Percentiles rank a stretch among this genome's conserved stretches.
Evolutionary conservation across 2,797 vertebrate species (phyloP).

Genomic region (Hybognathus amarus): DNA sequence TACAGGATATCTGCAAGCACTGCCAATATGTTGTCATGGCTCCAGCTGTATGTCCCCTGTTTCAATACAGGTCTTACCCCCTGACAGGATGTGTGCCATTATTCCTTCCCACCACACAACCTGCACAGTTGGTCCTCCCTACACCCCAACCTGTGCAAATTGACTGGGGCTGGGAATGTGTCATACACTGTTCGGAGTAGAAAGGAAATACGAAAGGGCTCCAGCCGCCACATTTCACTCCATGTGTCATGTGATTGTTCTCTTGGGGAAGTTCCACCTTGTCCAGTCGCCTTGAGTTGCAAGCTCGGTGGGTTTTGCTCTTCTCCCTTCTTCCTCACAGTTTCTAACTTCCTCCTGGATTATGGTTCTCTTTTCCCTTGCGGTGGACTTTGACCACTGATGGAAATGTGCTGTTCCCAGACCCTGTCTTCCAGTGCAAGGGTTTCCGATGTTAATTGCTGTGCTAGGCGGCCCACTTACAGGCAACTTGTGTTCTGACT

Average conservation of each 20-base stretch:
- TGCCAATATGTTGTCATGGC: neutral
- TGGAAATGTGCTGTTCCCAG: slow-evolving; percentile 3
- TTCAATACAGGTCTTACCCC: too few species aligned
- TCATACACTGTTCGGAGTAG: slow-evolving; percentile 8
- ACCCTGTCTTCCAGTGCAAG: slow-evolving; percentile 13
- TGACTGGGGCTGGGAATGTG: neutral
- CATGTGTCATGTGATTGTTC: slow-evolving; percentile 9
- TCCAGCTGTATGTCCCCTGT: neutral
- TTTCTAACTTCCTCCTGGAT: slow-evolving; percentile 8
- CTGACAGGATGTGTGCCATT: too few species aligned
- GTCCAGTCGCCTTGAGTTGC: neutral
- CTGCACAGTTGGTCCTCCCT: neutral
- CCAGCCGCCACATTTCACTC: slow-evolving; percentile 2
- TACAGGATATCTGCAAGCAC: neutral
- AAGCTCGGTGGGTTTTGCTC: neutral
- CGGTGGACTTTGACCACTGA: slow-evolving; percentile 19
- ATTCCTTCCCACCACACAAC: too few species aligned
- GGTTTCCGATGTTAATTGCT: neutral
- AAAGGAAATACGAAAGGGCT: neutral
- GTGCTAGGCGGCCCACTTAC: neutral
- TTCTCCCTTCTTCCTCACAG: slow-evolving; percentile 8
- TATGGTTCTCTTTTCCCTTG: neutral
- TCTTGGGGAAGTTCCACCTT: neutral
- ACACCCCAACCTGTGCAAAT: neutral
- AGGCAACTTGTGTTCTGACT: neutral